Base-by-base conservation (phyloP, 2,113 vertebrate species). In the Delphinus delphis region DNA sequence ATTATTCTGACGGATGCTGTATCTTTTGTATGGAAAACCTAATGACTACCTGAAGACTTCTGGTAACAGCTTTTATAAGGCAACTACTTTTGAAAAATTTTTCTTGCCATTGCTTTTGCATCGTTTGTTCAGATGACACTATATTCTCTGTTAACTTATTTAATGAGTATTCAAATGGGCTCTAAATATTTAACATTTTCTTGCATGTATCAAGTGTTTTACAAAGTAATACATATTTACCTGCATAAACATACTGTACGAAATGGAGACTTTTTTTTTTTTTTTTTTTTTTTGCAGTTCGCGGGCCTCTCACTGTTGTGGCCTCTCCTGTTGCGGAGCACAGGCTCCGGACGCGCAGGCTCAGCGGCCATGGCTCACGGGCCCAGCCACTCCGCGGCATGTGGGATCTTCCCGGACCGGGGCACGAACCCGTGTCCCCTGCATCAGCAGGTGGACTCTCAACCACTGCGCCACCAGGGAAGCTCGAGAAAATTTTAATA, bases 81-180 rank as follows among this genome's bases (percentile, higher is more conserved):
- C 26, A 87, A 47, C 11, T 36, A 36, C 62, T 77, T 85, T 21
- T n/a, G 33, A 92, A 20, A 11, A 20, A n/a, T 36, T 91, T 76
- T 96, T 36, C 83, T 90, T 88, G 62, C 23, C 21, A n/a, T 36
- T 80, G 47, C n/a, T 85, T 94, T 83, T 90, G 41, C 8, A 90
- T 10, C 44, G 82, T 82, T 23, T 53, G 62, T 36, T 85, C 23
- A 93, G 53, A 87, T 33, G 62, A 93, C 10, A 77, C 28, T 88
- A 2, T 47, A 50, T 68, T 94, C 36, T 90, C 73, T 82, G 76
- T n/a, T 90, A 83, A 83, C 20, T 44, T 71, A 62, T 58, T 91
- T 58, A 79, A 47, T 62, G 41, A 26, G 0, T 60, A 55, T 89
- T 89, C 60, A 93, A 96, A 41, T 55, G 41, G 68, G 36, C 44